Conservation (phyloP, 2,113 vertebrate species). For the Hippocampus barbouri region DNA sequence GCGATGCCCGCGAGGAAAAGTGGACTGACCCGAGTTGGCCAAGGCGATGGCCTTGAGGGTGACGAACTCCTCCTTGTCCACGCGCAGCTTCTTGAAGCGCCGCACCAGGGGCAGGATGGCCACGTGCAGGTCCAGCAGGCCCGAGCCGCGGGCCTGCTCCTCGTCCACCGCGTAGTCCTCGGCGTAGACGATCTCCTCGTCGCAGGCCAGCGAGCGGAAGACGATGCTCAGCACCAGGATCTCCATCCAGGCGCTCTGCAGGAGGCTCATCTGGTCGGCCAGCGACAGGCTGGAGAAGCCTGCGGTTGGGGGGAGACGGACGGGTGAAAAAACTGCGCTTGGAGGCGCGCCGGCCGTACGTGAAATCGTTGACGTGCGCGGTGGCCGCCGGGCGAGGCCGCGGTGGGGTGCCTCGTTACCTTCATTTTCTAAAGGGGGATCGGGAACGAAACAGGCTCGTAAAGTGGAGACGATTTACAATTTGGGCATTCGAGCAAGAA, state of each 20-base stretch:
- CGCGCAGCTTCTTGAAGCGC: slow-evolving; percentile 87
- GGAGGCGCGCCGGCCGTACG: no score
- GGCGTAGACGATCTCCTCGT: slow-evolving; percentile 88
- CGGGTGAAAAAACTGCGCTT: no score
- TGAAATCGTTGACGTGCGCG: no score
- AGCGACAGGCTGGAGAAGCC: slow-evolving; percentile 89
- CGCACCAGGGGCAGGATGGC: slow-evolving; percentile 86
- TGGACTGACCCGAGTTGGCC: slow-evolving; percentile 81
- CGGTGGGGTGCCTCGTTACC: no score
- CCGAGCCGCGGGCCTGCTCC: slow-evolving; percentile 81
- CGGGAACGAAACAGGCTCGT: no score
- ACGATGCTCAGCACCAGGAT: slow-evolving; percentile 90
- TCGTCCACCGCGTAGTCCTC: slow-evolving; percentile 93
- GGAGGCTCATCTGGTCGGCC: slow-evolving; percentile 92
- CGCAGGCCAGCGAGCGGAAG: slow-evolving; percentile 85
- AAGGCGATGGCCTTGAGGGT: slow-evolving; percentile 90
- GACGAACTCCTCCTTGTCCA: slow-evolving; percentile 93
- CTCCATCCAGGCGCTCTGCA: slow-evolving; percentile 97
- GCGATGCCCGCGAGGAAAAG: not conserved
- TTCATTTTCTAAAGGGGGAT: no score
- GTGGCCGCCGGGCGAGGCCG: no score
- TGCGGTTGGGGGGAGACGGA: slow-evolving; percentile 38
- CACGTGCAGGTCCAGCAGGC: slow-evolving; percentile 83
- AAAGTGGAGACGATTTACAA: no score
- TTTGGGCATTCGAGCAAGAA: no score